Conservation (phyloP, 2,113 vertebrate genomes). For the Mirounga angustirostris region DNA sequence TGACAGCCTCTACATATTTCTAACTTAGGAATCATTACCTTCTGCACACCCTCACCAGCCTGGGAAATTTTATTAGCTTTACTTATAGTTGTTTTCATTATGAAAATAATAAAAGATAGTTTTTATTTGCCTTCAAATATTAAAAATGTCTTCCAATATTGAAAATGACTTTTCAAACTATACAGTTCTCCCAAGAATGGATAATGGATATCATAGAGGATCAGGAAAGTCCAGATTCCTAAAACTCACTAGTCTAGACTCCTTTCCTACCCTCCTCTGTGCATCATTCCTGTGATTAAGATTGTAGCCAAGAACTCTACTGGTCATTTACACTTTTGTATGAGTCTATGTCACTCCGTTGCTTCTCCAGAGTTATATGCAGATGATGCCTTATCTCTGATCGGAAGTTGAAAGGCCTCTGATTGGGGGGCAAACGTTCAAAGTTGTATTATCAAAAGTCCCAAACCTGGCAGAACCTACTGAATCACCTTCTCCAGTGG, state of each 20-base stretch:
- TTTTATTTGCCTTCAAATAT: slow-evolving; percentile 38
- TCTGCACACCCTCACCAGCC: background rate
- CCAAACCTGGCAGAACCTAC: background rate
- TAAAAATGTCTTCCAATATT: slow-evolving; percentile 46
- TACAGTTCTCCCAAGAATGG: background rate
- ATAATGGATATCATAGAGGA: background rate
- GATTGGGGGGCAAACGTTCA: background rate
- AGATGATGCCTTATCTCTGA: background rate
- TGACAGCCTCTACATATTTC: background rate
- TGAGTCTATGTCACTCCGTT: background rate
- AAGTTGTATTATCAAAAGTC: background rate
- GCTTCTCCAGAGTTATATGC: background rate
- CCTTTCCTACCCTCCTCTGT: background rate
- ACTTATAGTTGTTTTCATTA: background rate
- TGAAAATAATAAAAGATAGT: background rate
- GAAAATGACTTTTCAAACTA: slow-evolving; percentile 34
- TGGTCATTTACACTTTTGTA: background rate
- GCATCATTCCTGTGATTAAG: background rate
- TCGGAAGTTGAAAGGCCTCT: background rate
- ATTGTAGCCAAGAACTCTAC: background rate
- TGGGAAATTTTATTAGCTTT: slow-evolving; percentile 39
- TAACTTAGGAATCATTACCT: slow-evolving; percentile 25
- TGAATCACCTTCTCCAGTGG: background rate
- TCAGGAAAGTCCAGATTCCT: background rate
- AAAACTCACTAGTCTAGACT: background rate